Conservation (phyloP, 2,888 invertebrate species). For the Caenorhabditis afra region DNA sequence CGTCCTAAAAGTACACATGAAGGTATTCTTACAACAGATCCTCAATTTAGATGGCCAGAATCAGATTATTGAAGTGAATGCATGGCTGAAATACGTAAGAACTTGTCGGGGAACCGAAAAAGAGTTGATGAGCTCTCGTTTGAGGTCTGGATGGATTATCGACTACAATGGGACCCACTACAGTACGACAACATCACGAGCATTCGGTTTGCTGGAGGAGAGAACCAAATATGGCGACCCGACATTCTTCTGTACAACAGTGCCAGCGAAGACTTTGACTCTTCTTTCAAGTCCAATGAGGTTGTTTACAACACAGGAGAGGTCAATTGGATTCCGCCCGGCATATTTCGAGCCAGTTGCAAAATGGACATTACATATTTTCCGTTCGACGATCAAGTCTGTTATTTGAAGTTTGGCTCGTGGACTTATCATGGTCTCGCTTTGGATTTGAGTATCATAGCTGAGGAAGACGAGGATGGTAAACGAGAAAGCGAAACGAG, state of each 20-base stretch:
- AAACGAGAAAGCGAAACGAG: too few species aligned
- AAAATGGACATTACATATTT: slow-evolving; percentile 76
- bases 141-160: slow-evolving; percentile 73
- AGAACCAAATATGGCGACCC: slow-evolving; percentile 75
- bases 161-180: slow-evolving; percentile 72
- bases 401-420: slow-evolving; percentile 88
- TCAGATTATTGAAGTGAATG: slow-evolving; percentile 76
- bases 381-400: slow-evolving; percentile 75
- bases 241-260: slow-evolving; percentile 76
- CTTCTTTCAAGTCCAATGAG: slow-evolving; percentile 74
- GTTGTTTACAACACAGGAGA: slow-evolving; percentile 75
- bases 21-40: slow-evolving; percentile 75
- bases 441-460: slow-evolving; percentile 87
- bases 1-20: slow-evolving; percentile 70
- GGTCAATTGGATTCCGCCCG: slow-evolving; percentile 76
- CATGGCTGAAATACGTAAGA: slow-evolving; percentile 75
- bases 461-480: slow-evolving; percentile 65
- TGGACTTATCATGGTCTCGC: slow-evolving; percentile 94
- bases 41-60: slow-evolving; percentile 75
- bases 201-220: slow-evolving; percentile 71
- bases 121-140: too few species aligned
- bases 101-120: background rate
- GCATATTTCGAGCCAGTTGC: slow-evolving; percentile 70
- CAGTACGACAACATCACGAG: slow-evolving; percentile 74
- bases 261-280: slow-evolving; percentile 75